These are phyloP conservation scores for Copidosoma aretas DNA, from an alignment of 2,888 invertebrate genomes.

Conservation along the genomic window DNA sequence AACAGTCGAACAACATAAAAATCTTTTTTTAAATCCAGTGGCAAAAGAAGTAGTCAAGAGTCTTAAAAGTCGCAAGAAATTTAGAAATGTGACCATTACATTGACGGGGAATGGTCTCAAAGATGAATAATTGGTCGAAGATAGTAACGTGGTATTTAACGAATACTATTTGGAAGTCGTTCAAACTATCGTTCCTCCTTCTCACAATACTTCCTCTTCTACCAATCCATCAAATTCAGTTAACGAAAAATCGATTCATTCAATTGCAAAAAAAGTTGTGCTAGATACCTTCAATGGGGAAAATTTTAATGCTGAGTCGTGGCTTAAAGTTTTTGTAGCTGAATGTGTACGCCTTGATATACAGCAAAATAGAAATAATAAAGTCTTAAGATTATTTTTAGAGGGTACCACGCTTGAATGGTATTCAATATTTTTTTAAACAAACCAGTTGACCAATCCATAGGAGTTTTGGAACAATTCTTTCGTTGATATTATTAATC, in stretches of 20 bases:
- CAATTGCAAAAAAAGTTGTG: neutral
- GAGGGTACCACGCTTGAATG: neutral
- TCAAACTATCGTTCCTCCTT: neutral
- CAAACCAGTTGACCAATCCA: constrained; percentile 3
- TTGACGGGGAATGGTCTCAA: constrained; percentile 32
- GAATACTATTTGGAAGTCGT: constrained; percentile 40
- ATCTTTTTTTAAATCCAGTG: constrained; percentile 39
- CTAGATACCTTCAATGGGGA: constrained; percentile 25
- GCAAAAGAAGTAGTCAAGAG: constrained; percentile 41
- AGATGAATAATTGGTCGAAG: constrained; percentile 38
- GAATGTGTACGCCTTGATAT: constrained; percentile 18
- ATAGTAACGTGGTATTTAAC: constrained; percentile 43
- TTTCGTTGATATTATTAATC: constrained; percentile 39
- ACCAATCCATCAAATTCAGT: neutral
- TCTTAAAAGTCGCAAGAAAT: constrained; percentile 41
- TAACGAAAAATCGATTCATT: neutral
- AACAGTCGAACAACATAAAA: constrained; percentile 36
- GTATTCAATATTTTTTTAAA: neutral
- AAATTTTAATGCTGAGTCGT: constrained; percentile 37
- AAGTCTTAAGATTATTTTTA: neutral
- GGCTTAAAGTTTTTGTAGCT: constrained; percentile 32
- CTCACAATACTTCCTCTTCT: neutral
- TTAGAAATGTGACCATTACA: constrained; percentile 43
- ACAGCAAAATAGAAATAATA: neutral
- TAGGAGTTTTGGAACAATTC: constrained; percentile 37